These are phyloP conservation scores for Masticophis lateralis DNA, from an alignment of 2,797 vertebrate species.

Conservation along the genomic window DNA sequence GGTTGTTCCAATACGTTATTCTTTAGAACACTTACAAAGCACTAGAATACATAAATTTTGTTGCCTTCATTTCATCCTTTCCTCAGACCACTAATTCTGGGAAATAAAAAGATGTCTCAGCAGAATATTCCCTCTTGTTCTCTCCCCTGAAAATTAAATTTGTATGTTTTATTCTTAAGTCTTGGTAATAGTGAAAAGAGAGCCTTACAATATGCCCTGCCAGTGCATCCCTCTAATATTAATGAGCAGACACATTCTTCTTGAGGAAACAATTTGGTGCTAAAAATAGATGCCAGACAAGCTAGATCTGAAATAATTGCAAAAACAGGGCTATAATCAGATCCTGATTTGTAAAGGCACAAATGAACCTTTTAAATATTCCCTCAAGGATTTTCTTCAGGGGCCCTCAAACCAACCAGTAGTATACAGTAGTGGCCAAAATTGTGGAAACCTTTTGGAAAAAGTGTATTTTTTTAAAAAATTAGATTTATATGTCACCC, in stretches of 20 bases:
- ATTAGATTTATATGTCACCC: too few species aligned
- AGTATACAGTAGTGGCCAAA: not conserved
- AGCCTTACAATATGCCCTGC: constrained; percentile 49
- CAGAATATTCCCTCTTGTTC: constrained; percentile 22
- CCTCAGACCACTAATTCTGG: constrained; percentile 30
- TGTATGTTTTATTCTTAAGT: constrained; percentile 57
- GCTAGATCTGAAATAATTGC: constrained; percentile 68
- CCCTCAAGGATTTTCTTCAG: constrained; percentile 42
- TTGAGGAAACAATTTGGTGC: constrained; percentile 71
- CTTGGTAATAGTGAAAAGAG: constrained; percentile 59
- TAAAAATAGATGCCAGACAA: constrained; percentile 73
- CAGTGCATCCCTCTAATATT: constrained; percentile 63
- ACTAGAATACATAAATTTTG: constrained; percentile 29
- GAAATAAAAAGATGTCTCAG: constrained; percentile 28
- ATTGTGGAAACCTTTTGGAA: too few species aligned
- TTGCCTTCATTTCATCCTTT: constrained; percentile 50
- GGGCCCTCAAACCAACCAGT: constrained; percentile 37
- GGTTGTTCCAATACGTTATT: not conserved
- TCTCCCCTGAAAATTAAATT: constrained; percentile 46
- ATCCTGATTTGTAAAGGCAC: constrained; percentile 56
- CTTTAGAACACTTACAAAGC: not conserved
- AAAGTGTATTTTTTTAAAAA: too few species aligned
- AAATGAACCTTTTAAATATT: constrained; percentile 55
- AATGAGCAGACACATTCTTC: constrained; percentile 71
- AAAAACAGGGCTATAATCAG: constrained; percentile 50